A percentile compares a stretch with the other conserved stretches of the same genome.
Evolutionary conservation across 2,888 invertebrate genomes (phyloP).

Genomic region (Torymus aiolomorphi): DNA sequence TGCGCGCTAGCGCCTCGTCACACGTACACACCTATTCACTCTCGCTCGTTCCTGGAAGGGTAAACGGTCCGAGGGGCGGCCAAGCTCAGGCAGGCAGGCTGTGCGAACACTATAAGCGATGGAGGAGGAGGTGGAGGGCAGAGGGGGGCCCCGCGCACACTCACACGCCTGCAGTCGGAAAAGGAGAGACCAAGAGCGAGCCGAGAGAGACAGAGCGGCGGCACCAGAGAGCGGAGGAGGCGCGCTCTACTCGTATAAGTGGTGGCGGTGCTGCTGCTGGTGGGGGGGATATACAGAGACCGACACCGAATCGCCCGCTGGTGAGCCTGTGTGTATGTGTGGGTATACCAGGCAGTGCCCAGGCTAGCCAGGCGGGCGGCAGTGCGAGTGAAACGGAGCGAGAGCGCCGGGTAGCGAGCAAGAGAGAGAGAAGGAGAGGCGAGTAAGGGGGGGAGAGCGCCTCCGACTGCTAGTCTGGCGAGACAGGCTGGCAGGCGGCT

Average conservation of each 20-base stretch:
- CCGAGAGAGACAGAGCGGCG: neutral
- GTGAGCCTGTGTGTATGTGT: conserved; percentile 2
- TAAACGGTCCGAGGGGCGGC: conserved; percentile 55
- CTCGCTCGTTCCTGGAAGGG: conserved; percentile 53
- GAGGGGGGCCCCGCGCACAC: neutral
- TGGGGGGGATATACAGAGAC: neutral
- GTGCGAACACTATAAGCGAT: conserved; percentile 1
- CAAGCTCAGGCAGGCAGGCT: conserved; percentile 41
- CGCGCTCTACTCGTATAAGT: neutral
- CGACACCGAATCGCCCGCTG: neutral
- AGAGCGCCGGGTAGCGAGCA: conserved; percentile 51
- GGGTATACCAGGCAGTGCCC: conserved; percentile 47
- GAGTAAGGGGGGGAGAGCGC: conserved; percentile 44
- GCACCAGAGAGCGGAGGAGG: conserved; percentile 7
- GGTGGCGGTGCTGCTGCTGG: neutral
- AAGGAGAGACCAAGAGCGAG: conserved; percentile 39
- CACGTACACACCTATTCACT: conserved; percentile 27
- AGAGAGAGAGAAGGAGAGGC: conserved; percentile 41
- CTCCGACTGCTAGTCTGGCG: conserved; percentile 55
- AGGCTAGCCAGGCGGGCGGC: conserved; percentile 58
- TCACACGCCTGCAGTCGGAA: conserved; percentile 13
- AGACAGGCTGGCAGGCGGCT: conserved; percentile 57
- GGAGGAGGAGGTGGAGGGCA: conserved; percentile 14
- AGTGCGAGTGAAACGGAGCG: conserved; percentile 52
- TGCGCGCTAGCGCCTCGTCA: conserved; percentile 51